Evolutionary conservation across 2,113 vertebrate species (phyloP).

Genomic region (Stictonetta naevosa): DNA sequence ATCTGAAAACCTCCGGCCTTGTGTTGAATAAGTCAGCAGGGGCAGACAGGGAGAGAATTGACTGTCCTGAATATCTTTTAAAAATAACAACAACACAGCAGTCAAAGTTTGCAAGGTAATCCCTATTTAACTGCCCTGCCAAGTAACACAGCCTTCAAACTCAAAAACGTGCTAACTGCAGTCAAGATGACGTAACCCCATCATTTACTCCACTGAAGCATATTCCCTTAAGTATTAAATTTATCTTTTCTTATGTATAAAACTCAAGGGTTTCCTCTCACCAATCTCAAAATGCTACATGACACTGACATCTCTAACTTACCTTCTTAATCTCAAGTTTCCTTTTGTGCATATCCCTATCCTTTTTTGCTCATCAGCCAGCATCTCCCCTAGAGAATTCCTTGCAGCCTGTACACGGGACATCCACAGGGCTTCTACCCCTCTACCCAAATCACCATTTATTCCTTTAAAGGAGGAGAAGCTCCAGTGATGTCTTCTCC

Average conservation of each 20-base stretch:
- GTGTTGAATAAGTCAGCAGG: conserved; percentile 68
- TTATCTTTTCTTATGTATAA: neutral
- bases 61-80: conserved; percentile 83
- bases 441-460: neutral
- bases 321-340: neutral
- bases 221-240: neutral
- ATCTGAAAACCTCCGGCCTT: conserved; percentile 65
- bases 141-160: neutral
- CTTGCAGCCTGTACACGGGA: rapidly evolving
- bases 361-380: neutral
- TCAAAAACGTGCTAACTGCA: neutral
- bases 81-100: conserved; percentile 13
- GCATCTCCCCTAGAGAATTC: neutral
- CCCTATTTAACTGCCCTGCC: neutral
- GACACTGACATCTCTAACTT: neutral
- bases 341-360: too few species aligned
- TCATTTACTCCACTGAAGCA: neutral
- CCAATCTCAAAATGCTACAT: neutral
- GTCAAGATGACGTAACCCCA: neutral
- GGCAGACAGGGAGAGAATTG: conserved; percentile 79
- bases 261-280: neutral
- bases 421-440: neutral
- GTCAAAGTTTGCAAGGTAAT: neutral
- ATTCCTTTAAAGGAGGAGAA: neutral
- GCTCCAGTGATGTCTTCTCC: too few species aligned